Evolutionary conservation across 2,113 vertebrate genomes (phyloP).

Genomic region (Maccullochella peelii): DNA sequence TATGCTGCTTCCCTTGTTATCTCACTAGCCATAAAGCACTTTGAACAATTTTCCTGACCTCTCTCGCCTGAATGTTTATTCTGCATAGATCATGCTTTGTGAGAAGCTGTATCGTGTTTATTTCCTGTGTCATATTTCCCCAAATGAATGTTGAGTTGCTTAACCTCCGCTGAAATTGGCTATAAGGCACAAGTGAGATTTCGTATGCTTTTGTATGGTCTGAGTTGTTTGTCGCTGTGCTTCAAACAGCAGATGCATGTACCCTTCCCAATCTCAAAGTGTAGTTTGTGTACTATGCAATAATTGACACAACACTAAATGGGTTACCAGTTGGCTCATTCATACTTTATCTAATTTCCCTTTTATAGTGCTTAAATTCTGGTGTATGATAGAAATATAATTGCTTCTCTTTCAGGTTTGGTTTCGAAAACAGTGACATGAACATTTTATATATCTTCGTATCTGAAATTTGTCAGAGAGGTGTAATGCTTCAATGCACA

Average conservation of each 20-base stretch:
- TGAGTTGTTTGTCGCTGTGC: slow-evolving; percentile 48
- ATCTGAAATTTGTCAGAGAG: slow-evolving; percentile 43
- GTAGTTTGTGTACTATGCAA: slow-evolving; percentile 84
- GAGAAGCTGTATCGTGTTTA: slow-evolving; percentile 51
- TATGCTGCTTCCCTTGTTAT: slow-evolving; percentile 51
- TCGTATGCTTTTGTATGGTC: slow-evolving; percentile 39
- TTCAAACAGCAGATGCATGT: slow-evolving; percentile 57
- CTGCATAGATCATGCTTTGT: slow-evolving; percentile 61
- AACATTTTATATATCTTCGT: slow-evolving; percentile 60
- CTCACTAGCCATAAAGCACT: slow-evolving; percentile 75
- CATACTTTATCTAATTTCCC: slow-evolving; percentile 39
- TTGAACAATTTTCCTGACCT: slow-evolving; percentile 75
- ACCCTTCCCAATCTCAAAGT: slow-evolving; percentile 58
- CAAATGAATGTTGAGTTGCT: slow-evolving; percentile 73
- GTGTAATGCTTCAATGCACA: slow-evolving; percentile 58
- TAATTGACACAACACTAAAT: slow-evolving; percentile 67
- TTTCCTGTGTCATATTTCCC: slow-evolving; percentile 13
- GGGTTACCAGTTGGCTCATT: slow-evolving; percentile 35
- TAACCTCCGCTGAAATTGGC: slow-evolving; percentile 37
- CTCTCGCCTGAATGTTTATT: slow-evolving; percentile 75
- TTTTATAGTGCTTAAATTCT: slow-evolving; percentile 46
- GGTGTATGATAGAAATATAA: slow-evolving; percentile 36
- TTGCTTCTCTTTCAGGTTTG: slow-evolving; percentile 43
- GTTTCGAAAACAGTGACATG: slow-evolving; percentile 27
- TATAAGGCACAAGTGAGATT: slow-evolving; percentile 58